A percentile compares a stretch with the other conserved stretches of the same genome.
phyloP scores from a whole-genome alignment of 2,113 vertebrate species.

The Brevimyrus niger region DNA sequence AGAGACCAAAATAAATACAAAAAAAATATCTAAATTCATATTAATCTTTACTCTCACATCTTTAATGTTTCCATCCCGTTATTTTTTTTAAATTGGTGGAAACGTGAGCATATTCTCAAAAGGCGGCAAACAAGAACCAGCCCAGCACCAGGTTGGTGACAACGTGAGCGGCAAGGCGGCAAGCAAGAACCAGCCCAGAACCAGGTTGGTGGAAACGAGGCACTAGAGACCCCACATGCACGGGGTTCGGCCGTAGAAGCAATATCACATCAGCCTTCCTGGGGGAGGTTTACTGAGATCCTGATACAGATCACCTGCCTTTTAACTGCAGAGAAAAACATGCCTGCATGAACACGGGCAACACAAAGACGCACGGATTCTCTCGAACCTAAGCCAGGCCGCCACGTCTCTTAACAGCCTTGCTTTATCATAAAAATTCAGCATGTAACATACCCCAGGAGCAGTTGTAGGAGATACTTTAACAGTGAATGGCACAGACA shows the following conservation, averaged over 20 bases:
- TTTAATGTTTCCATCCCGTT: background rate
- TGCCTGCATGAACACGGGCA: background rate
- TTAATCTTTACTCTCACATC: background rate
- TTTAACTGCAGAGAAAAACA: background rate
- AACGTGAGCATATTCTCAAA: background rate
- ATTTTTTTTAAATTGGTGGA: background rate
- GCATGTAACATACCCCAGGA: background rate
- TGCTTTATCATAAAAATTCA: background rate
- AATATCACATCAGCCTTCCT: background rate
- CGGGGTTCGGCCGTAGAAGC: background rate
- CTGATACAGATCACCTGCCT: background rate
- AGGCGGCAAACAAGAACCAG: background rate
- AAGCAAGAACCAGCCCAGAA: background rate
- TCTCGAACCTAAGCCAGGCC: background rate
- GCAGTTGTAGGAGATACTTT: background rate
- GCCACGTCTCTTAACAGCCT: background rate
- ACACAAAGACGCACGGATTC: background rate
- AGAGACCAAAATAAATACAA: background rate
- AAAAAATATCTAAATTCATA: background rate
- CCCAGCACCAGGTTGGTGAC: background rate
- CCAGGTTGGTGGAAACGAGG: background rate
- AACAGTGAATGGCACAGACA: background rate
- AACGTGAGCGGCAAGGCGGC: too few relatives aligned
- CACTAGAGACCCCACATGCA: background rate
- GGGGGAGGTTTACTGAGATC: background rate